Base-by-base conservation (phyloP, 2,797 vertebrate genomes). In the Macrochelys suwanniensis region DNA sequence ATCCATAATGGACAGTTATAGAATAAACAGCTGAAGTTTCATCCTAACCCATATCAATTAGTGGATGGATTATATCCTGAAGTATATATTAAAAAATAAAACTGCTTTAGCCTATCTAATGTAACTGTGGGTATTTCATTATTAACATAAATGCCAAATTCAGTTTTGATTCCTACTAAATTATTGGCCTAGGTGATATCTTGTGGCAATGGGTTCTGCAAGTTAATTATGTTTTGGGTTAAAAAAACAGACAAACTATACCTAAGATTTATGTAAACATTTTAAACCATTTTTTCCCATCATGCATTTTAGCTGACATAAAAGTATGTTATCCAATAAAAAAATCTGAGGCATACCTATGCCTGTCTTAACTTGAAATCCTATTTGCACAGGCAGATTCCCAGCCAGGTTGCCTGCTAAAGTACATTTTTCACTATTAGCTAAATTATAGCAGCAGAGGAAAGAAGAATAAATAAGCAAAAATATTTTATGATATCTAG, bases 41-140 rank as follows among this genome's bases (percentile, higher is more conserved):
- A 91, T 91, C 71, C 45, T 91, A 95, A 85, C 79, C 51, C 88
- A 92, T 95, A 95, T 94, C 76, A 92, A 31, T 94, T 87, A 92
- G 50, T 89, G 86, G 89, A 91, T 82, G 54, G 53, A 77, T 92
- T 94, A 76, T 91, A 90, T 91, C 2, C 0, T 93, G 81, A 90
- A 86, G 53, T 51, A 79, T 47, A n/a, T 65, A 4, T 65, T 9
- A n/a, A 65, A 59, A 61, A 65, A 61, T 61, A 33, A n/a, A n/a
- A 21, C n/a, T 68, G 9, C n/a, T 68, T 68, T 68, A 37, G 65
- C n/a, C n/a, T 37, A 23, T 37, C 9, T 68, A 68, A 23, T 90
- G 6, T 86, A 31, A 92, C 47, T 21, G 31, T 79, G 42, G 8
- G 6, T 51, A 65, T 93, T 89, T 54, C 50, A 71, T 21, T 89